phyloP scores from a whole-genome alignment of 2,797 vertebrate genomes.

The Heteromormyrus szaboi region DNA sequence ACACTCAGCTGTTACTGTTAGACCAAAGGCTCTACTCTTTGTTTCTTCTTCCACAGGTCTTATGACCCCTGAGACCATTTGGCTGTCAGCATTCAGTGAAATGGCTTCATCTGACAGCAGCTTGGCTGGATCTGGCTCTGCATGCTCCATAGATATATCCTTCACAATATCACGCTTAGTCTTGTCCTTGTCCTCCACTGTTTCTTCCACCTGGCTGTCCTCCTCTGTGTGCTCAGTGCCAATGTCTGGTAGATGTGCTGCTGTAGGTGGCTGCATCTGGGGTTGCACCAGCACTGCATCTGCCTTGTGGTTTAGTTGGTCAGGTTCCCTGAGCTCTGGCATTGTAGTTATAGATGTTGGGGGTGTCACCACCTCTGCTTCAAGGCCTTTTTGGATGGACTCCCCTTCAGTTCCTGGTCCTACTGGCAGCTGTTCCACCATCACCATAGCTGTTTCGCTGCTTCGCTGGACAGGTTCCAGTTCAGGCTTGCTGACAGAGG shows the following conservation, averaged over 20 bases:
- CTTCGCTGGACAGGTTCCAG: neutral
- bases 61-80: slow-evolving; percentile 13
- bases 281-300: slow-evolving; percentile 8
- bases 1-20: slow-evolving; percentile 25
- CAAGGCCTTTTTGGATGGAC: neutral
- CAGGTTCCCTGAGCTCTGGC: neutral
- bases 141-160: neutral
- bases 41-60: slow-evolving; percentile 13
- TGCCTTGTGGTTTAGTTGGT: neutral
- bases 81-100: slow-evolving; percentile 1
- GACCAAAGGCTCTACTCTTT: slow-evolving; percentile 21
- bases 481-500: slow-evolving; percentile 20
- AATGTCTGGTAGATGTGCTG: slow-evolving; percentile 13
- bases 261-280: neutral
- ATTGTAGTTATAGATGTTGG: neutral
- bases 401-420: neutral
- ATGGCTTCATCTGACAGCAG: slow-evolving; percentile 13
- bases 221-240: neutral
- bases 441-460: neutral
- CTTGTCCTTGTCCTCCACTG: neutral
- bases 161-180: slow-evolving; percentile 10
- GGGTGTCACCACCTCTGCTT: neutral
- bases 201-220: neutral
- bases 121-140: neutral
- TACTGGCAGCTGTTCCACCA: neutral